phyloP scores from a whole-genome alignment of 2,888 invertebrate species.

The Callimorpha dominula region DNA sequence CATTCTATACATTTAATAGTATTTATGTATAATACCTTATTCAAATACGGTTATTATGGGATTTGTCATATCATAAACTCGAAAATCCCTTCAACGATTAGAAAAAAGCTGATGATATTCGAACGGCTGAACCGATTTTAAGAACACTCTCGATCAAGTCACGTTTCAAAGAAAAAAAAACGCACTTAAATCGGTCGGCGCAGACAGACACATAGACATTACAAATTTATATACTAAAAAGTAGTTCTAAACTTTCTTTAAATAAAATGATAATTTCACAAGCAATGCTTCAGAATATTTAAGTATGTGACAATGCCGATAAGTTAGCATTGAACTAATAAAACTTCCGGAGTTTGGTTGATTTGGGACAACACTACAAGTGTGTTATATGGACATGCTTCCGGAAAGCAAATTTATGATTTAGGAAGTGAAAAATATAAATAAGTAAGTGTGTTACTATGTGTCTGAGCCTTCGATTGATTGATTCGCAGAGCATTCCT shows the following conservation, averaged over 20 bases:
- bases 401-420: slow-evolving; percentile 20
- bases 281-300: neutral
- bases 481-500: neutral
- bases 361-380: slow-evolving; percentile 16
- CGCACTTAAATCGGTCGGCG: too few species aligned
- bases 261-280: neutral
- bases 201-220: too few species aligned
- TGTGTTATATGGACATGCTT: slow-evolving; percentile 10
- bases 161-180: too few species aligned
- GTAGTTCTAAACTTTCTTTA: neutral
- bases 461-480: slow-evolving; percentile 3
- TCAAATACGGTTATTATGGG: too few species aligned
- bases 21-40: too few species aligned
- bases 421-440: slow-evolving; percentile 22
- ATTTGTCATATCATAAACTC: too few species aligned
- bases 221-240: too few species aligned
- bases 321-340: slow-evolving; percentile 14
- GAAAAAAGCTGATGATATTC: too few species aligned
- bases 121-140: too few species aligned
- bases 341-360: slow-evolving; percentile 19
- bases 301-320: neutral
- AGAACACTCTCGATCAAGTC: too few species aligned
- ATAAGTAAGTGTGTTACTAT: neutral
- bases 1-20: too few species aligned
- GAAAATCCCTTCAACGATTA: too few species aligned